phyloP scores from a whole-genome alignment of 2,888 invertebrate species.

The Hyposoter dolosus region DNA sequence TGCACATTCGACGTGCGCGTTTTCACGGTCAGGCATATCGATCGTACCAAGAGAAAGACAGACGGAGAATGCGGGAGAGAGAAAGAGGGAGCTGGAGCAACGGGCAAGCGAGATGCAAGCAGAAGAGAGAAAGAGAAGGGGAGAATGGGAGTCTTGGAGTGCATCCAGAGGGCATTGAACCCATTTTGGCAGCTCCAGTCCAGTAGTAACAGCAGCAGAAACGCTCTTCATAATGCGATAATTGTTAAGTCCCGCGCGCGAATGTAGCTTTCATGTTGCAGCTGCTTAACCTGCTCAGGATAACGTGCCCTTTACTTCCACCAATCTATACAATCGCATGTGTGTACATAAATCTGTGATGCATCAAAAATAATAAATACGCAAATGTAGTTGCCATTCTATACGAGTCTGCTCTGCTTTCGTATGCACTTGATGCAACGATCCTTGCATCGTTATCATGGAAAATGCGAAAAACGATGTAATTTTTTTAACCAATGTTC shows the following conservation, averaged over 20 bases:
- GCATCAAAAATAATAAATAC: neutral
- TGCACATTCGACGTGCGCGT: constrained; percentile 81
- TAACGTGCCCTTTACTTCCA: constrained; percentile 4
- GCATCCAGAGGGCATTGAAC: constrained; percentile 84
- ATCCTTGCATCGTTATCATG: neutral
- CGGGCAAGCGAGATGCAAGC: constrained; percentile 66
- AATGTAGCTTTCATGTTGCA: constrained; percentile 44
- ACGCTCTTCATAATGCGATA: constrained; percentile 73
- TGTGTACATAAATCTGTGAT: neutral
- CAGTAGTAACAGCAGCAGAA: constrained; percentile 58
- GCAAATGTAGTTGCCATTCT: neutral
- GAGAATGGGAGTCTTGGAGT: constrained; percentile 82
- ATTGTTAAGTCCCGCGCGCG: constrained; percentile 72
- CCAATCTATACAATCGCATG: neutral
- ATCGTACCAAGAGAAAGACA: constrained; percentile 74
- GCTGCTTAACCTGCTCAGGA: constrained; percentile 53
- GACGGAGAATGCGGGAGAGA: constrained; percentile 65
- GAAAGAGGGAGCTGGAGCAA: constrained; percentile 67
- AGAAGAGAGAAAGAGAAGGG: constrained; percentile 39
- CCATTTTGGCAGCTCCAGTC: constrained; percentile 78
- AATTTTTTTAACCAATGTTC: neutral
- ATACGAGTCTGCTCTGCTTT: neutral
- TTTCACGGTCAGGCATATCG: constrained; percentile 85
- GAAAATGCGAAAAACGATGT: neutral
- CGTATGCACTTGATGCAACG: neutral